Evolutionary conservation across 2,113 vertebrate species (phyloP).

Genomic region (Copsychus sechellarum): DNA sequence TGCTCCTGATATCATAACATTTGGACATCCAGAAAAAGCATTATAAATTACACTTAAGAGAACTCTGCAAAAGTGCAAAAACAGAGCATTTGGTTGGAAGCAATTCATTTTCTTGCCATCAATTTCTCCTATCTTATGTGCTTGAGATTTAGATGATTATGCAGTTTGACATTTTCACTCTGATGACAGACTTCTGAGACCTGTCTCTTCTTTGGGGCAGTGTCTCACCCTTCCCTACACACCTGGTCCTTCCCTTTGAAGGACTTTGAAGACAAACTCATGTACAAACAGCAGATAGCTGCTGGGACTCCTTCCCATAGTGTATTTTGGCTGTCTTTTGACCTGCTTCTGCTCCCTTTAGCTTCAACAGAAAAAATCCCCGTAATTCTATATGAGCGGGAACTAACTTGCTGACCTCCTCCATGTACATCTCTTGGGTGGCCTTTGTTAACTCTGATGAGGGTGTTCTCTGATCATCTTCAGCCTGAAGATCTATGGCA

Average conservation of each 20-base stretch:
- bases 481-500: not conserved
- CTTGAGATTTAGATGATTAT: not conserved
- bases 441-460: not conserved
- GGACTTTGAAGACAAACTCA: not conserved
- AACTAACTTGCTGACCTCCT: constrained; percentile 9
- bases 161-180: not conserved
- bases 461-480: not conserved
- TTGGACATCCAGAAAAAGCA: constrained; percentile 2
- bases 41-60: not conserved
- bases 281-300: not conserved
- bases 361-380: constrained; percentile 58
- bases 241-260: not conserved
- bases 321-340: not conserved
- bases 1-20: not conserved
- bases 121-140: not conserved
- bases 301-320: not conserved
- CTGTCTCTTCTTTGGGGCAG: not conserved
- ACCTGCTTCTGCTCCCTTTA: not conserved
- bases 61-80: not conserved
- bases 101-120: not conserved
- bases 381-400: not conserved
- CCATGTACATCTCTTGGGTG: not conserved
- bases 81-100: not conserved
- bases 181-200: not conserved
- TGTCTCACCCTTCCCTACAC: not conserved